These are phyloP conservation scores for Luperina nickerlii DNA, from an alignment of 2,888 invertebrate genomes.

Conservation along the genomic window DNA sequence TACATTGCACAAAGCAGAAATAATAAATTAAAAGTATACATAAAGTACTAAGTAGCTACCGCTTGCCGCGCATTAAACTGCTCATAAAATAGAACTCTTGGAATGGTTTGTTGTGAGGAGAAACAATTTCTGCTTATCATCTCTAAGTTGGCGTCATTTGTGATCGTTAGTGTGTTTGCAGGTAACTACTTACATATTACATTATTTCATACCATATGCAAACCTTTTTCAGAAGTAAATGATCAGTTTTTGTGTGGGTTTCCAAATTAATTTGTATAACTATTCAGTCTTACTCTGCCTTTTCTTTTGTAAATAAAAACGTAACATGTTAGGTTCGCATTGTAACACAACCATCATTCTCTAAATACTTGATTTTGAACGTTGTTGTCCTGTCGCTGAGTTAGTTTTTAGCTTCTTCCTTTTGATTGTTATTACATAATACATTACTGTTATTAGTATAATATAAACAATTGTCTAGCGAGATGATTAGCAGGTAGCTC, in stretches of 20 bases:
- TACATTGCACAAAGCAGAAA: background rate
- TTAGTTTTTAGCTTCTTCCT: background rate
- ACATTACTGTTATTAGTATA: background rate
- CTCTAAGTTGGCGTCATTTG: slow-evolving; percentile 1
- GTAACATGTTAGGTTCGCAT: background rate
- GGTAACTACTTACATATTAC: background rate
- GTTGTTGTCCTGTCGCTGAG: too few species aligned
- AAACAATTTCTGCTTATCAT: slow-evolving; percentile 28
- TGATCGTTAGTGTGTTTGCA: background rate
- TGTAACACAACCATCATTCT: background rate
- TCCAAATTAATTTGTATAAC: background rate
- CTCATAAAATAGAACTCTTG: background rate
- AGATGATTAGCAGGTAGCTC: background rate
- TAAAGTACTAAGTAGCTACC: background rate
- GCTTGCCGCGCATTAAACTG: background rate
- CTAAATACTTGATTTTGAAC: background rate
- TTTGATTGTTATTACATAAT: background rate
- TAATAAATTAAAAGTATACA: slow-evolving; percentile 1
- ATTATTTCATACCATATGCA: slow-evolving; percentile 2
- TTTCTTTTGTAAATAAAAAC: background rate
- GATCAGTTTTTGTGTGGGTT: background rate
- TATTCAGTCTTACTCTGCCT: background rate
- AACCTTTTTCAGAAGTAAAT: background rate
- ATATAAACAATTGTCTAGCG: background rate
- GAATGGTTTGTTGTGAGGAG: background rate